Evolutionary conservation across 1,140 invertebrate species (phyloP), one percentile per base, ranked within the genome.

Genomic region (Dufourea novaeangliae): DNA sequence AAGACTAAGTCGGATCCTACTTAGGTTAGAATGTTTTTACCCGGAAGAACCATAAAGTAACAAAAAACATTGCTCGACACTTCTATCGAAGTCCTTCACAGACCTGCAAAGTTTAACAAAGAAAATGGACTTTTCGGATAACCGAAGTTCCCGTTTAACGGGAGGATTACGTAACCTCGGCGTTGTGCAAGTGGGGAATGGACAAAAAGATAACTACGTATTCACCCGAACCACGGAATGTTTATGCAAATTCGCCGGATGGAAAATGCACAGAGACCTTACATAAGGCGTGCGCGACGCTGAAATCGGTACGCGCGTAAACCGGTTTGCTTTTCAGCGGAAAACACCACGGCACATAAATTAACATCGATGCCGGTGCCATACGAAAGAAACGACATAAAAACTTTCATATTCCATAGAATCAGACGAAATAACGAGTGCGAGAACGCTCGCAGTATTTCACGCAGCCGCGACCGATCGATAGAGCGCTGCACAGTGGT

Each of bases 241-340:
- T 44, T 52, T 41, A 69, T 84, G 73, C 39, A 69, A 85, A 85
- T 59, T 29, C 39, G 52, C n/a, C 41, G n/a, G n/a, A 34, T 41
- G 52, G 32, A 68, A 37, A 75, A 44, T 12, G 14, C 29, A 5
- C 8, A 10, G 27, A n/a, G 32, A 11, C 6, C 37, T 66, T 66
- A 75, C 41, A 68, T 75, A 73, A 73, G 61, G 32, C 37, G 70
- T n/a, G 32, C 52, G 71, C 46, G 52, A 64, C 27, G 46, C 59
- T 39, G 52, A 73, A 64, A n/a, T 37, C 71, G 59, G 27, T n/a
- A n/a, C 37, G 41, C 32, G 70, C 44, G 44, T 73, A 73, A 73
- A 73, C 61, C 71, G 61, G 71, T 73, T 64, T 50, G 46, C 44
- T 54, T 54, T 54, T 29, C 41, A 34, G 32, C 22, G 11, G 70